Percentiles rank a stretch among this genome's conserved stretches.
Conservation (phyloP, 2,888 invertebrate species). For the Rhogogaster chlorosoma region DNA sequence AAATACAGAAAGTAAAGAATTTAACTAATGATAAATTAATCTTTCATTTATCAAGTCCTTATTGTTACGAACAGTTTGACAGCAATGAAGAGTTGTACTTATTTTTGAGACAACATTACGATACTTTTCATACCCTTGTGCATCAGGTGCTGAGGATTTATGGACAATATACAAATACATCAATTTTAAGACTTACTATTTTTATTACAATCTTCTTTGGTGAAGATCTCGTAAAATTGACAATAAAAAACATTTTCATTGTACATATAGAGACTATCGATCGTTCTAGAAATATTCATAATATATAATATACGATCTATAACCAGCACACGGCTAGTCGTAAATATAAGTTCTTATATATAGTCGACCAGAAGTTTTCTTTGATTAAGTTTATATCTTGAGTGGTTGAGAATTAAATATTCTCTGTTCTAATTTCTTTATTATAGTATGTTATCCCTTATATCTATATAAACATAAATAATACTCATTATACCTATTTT, state of each 20-base stretch:
- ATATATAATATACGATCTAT: background rate
- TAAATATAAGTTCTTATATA: background rate
- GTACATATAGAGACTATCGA: background rate
- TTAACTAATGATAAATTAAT: background rate
- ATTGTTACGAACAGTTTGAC: background rate
- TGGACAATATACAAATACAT: background rate
- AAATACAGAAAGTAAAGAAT: background rate
- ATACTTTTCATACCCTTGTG: too few relatives aligned
- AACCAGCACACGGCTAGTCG: background rate
- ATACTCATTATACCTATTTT: background rate
- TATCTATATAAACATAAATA: background rate
- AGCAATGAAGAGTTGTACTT: too few relatives aligned
- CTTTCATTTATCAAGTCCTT: background rate
- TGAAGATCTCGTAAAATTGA: background rate
- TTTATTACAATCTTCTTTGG: background rate
- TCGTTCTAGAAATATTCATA: background rate
- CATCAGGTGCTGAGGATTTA: background rate
- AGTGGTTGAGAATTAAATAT: background rate
- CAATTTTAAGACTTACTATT: background rate
- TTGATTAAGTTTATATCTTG: background rate
- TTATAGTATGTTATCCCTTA: background rate
- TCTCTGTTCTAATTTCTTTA: background rate
- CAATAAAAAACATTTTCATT: background rate
- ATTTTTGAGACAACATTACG: too few relatives aligned
- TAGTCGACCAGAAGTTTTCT: slow-evolving; percentile 32